Base-by-base conservation (phyloP, 2,888 invertebrate genomes). In the Hemaris fuciformis region DNA sequence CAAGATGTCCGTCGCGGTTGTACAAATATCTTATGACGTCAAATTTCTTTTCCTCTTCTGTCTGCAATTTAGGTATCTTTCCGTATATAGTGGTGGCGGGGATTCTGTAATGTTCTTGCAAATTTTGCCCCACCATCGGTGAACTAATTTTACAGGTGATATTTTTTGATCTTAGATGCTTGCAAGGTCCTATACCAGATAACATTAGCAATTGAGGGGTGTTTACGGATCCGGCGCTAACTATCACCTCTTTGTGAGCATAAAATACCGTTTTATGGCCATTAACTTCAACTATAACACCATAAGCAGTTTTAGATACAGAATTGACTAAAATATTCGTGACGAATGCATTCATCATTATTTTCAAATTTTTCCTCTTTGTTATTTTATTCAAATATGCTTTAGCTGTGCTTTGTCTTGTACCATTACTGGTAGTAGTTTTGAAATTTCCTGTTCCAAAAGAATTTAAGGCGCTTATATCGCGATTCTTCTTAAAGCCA, bases 321-420 rank as follows among this genome's bases (percentile, higher is more conserved):
- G 43, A 1, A 13, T 23, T 23, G 15, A 61, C 43, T 34, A 57
- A 31, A 23, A 62, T 53, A 57, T 62, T 78, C 1, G 61, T 63
- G 3, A 88, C 94, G 10, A 85, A 77, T 0, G 91, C 83, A 65
- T 91, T 74, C 41, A 92, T 93, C 6, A 84, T 72, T 0, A 87
- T 69, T 61, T 82, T 73, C 10, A 87, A 66, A 68, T 87, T 87
- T 6, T 61, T 61, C 59, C 79, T 69, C 0, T 69, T 57, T 63
- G 66, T 68, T 6, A 69, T 60, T 4, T 64, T 69, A 3, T 81
- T 70, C 0, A 93, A 73, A 66, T 87, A 94, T 48, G 91, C 87
- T 59, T 83, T 87, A 1, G 91, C 85, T 1, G 91, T 86, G 64
- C 91, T 91, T 64, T 82, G 83, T 45, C 91, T 75, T 46, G 73